Conservation (phyloP, 2,113 vertebrate genomes). For the Bettongia penicillata region DNA sequence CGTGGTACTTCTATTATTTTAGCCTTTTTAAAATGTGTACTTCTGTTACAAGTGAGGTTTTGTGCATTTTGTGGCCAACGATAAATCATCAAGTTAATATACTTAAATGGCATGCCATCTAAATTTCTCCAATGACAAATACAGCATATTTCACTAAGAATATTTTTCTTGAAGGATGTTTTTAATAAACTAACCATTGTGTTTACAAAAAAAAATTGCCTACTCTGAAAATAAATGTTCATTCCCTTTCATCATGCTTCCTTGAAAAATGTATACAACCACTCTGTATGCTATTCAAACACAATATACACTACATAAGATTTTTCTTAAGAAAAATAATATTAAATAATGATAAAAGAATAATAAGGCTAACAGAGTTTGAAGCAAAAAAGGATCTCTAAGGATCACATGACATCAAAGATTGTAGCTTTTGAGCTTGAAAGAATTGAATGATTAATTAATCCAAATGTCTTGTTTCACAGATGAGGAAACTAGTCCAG, state of each 20-base stretch:
- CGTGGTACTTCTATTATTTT: slow-evolving; percentile 17
- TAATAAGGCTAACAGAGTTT: background rate
- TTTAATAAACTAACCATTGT: slow-evolving; percentile 7
- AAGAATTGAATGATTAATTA: background rate
- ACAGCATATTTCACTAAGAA: background rate
- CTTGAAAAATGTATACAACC: background rate
- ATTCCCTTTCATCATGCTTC: background rate
- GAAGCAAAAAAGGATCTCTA: background rate
- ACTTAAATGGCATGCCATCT: slow-evolving; percentile 51
- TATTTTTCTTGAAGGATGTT: slow-evolving; percentile 28
- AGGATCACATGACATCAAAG: background rate
- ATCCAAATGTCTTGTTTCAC: background rate
- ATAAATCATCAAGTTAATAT: slow-evolving; percentile 41
- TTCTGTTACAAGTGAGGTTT: slow-evolving; percentile 36
- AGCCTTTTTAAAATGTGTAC: slow-evolving; percentile 36
- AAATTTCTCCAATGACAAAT: background rate
- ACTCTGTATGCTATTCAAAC: background rate
- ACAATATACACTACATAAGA: background rate
- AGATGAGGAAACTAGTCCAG: background rate
- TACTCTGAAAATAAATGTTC: background rate
- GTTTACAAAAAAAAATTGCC: slow-evolving; percentile 22
- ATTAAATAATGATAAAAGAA: background rate
- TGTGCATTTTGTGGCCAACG: slow-evolving; percentile 49
- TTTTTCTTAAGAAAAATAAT: background rate
- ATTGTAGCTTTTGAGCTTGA: background rate